Base-by-base conservation (phyloP, 1,140 invertebrate species). In the Euura saliciscinereae region DNA sequence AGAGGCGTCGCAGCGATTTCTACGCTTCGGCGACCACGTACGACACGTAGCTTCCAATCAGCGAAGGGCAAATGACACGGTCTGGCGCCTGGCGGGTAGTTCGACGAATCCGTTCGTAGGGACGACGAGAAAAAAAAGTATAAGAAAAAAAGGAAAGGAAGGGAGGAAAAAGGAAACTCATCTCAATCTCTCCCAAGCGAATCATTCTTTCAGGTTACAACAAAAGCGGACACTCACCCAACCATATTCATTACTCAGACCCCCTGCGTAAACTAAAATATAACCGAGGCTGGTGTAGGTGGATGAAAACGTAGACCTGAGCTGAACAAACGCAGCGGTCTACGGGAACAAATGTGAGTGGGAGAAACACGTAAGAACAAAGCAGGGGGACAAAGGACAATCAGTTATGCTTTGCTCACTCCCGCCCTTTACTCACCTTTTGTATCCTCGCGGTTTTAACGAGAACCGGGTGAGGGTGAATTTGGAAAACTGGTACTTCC, bases 331-430 rank as follows among this genome's bases (percentile, higher is more conserved):
- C 43, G 13, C 4, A 44, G 43, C n/a, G 7, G 59, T 59, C 65
- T 42, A 64, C 46, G 4, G 44, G 43, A 10, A 65, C 59, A 43
- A 68, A 70, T 59, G 43, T 66, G 66, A 77, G 78, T 72, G 73
- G 45, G 68, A 73, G 73, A 76, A 71, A 76, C 73, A 74, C 71
- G 70, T 67, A 71, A 75, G 74, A 79, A 79, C 77, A 81, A 81
- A 79, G 74, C 77, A 71, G 66, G 72, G 75, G 75, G 76, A 79
- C 78, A 79, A 77, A 76, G 59, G 75, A 80, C 79, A 78, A 81
- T 81, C 78, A 74, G 76, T 78, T 78, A 79, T 78, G 76, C 79
- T 80, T 78, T 75, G 74, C 74, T 73, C 74, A 68, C 59, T 46
- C 65, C 43, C 46, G 51, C 71, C 65, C 45, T 45, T 42, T 8